phyloP scores from a whole-genome alignment of 2,113 vertebrate genomes.

The Aspiorhynchus laticeps region DNA sequence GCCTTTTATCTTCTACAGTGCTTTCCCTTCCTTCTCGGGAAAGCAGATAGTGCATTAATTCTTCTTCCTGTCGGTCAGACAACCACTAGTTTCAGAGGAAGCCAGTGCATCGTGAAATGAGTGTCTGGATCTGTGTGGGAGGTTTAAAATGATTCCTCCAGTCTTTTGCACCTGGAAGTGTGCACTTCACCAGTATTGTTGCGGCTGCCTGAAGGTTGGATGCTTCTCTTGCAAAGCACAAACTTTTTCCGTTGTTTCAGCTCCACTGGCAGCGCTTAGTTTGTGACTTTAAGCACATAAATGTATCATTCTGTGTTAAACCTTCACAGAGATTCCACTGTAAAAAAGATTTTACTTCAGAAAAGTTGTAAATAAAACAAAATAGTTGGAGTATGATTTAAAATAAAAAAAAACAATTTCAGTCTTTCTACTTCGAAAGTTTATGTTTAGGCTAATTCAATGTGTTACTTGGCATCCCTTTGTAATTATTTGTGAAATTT shows the following conservation, averaged over 20 bases:
- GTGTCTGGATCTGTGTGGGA: constrained; percentile 41
- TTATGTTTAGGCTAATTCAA: background rate
- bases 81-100: constrained; percentile 21
- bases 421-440: background rate
- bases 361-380: background rate
- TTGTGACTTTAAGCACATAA: constrained; percentile 15
- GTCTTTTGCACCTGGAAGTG: constrained; percentile 36
- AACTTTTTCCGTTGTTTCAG: background rate
- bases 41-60: constrained; percentile 23
- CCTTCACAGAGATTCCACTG: background rate
- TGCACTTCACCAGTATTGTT: constrained; percentile 5
- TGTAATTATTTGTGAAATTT: too few species aligned
- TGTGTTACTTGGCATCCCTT: too few species aligned
- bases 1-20: constrained; percentile 11
- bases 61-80: constrained; percentile 28
- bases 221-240: background rate
- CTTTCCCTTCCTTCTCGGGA: constrained; percentile 16
- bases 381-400: too few species aligned
- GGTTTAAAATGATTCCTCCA: background rate
- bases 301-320: constrained; percentile 16
- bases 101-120: constrained; percentile 26
- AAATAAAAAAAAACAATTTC: too few species aligned
- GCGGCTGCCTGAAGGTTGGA: background rate
- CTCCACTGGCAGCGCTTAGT: background rate
- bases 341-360: background rate